phyloP scores from a whole-genome alignment of 92 coral and sea anemone species.

The Isaurus tuberculatus region DNA sequence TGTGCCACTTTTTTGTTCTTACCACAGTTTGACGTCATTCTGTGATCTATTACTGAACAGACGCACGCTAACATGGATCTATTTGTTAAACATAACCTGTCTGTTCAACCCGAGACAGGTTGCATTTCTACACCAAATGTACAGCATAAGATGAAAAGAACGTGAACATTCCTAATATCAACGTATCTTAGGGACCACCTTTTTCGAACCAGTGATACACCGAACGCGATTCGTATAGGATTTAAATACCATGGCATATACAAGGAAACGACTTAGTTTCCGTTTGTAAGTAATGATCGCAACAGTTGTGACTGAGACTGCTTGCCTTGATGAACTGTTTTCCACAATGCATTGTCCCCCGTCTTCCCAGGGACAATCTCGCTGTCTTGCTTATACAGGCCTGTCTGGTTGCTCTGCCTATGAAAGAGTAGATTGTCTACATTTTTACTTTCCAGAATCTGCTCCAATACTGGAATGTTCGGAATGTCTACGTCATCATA shows the following conservation, averaged over 20 bases:
- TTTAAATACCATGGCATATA: neutral
- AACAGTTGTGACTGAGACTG: constrained; percentile 12
- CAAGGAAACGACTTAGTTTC: neutral
- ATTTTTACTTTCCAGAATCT: constrained; percentile 5
- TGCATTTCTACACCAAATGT: neutral
- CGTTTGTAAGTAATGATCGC: constrained; percentile 18
- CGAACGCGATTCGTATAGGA: neutral
- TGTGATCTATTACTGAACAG: too few relatives aligned
- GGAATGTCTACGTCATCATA: constrained; percentile 8
- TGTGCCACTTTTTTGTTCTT: neutral
- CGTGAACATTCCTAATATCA: too few relatives aligned
- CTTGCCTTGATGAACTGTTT: constrained; percentile 5
- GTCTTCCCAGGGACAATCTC: neutral
- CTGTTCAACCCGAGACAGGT: neutral
- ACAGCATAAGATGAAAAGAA: neutral
- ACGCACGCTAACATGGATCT: neutral
- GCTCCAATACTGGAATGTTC: constrained; percentile 29
- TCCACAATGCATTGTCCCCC: neutral
- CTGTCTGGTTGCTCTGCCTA: neutral
- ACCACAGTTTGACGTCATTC: too few relatives aligned
- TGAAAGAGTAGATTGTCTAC: neutral
- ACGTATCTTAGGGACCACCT: neutral
- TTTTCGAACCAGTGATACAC: neutral
- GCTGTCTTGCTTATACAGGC: neutral
- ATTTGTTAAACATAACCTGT: neutral